These are phyloP conservation scores for Periplaneta americana DNA, from an alignment of 1,140 invertebrate genomes.

Conservation along the genomic window DNA sequence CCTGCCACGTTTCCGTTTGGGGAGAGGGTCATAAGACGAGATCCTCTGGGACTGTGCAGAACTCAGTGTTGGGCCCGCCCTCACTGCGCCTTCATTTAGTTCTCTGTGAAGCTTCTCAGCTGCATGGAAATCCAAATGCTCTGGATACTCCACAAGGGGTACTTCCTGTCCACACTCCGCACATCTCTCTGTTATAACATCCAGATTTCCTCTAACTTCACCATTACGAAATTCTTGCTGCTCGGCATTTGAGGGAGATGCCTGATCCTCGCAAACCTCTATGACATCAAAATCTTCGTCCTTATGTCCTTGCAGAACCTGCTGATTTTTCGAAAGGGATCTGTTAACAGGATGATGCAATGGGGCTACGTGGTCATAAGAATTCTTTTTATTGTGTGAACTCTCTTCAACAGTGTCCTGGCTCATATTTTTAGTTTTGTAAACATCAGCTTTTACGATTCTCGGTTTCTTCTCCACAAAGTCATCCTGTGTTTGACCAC, in stretches of 20 bases:
- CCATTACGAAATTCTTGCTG: not conserved
- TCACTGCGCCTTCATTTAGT: slow-evolving; percentile 29
- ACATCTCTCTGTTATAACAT: not conserved
- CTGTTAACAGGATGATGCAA: not conserved
- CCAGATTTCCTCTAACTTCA: not conserved
- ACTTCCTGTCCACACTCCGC: slow-evolving; percentile 37
- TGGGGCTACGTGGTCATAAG: too few relatives aligned
- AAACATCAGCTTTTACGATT: too few relatives aligned
- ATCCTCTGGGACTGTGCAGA: not conserved
- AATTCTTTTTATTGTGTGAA: not conserved
- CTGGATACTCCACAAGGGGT: slow-evolving; percentile 44
- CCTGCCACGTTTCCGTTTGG: not conserved
- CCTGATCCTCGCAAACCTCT: not conserved
- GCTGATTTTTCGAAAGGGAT: not conserved
- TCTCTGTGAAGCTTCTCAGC: slow-evolving; percentile 57
- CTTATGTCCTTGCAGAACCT: not conserved
- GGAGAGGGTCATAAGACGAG: not conserved
- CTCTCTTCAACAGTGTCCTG: too few relatives aligned
- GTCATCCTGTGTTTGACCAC: not conserved
- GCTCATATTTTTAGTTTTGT: too few relatives aligned
- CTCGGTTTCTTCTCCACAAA: not conserved
- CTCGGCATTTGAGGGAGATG: not conserved
- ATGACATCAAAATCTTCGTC: not conserved
- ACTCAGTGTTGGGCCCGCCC: not conserved
- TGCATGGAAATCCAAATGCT: slow-evolving; percentile 66